Base-by-base conservation (phyloP, 2,113 vertebrate genomes). In the Carassius auratus region DNA sequence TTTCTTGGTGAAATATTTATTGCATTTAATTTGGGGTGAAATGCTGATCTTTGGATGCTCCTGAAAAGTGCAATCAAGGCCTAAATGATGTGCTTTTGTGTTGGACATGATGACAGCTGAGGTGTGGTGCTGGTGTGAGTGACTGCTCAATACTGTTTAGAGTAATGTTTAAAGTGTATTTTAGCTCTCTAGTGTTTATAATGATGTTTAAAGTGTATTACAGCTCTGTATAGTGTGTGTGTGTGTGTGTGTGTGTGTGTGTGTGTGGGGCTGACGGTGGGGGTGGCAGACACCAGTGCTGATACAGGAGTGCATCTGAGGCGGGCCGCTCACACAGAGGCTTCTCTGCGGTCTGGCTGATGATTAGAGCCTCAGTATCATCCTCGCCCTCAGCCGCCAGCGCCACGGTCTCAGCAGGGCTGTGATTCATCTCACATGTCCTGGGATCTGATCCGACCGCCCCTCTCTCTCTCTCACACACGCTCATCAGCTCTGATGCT, bases 241-340 rank as follows among this genome's bases (percentile, higher is more conserved):
- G 42, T 45, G 42, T 45, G 42, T 45, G 42, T 45, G 42, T 45
- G 42, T 45, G 42, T 45, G 86, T 75, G 89, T 45, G 62, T 81
- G 90, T 45, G 57, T 0, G 55, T 7, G 3, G 71, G 62, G 74
- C 92, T 94, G 94, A 88, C 90, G 92, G 80, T 84, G 91, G 93
- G 96, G 95, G 96, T 95, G 87, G 96, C 96, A 94, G 69, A 0
- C 77, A 89, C 91, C 89, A 78, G 33, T 98, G 97, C 93, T 96
- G 97, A 97, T 92, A 95, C 87, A 87, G 95, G 95, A 97, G 97
- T 98, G 97, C 96, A 98, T 97, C 96, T 98, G 97, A 98, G 96
- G 94, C 94, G 91, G 69, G 94, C 96, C 93, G 85, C 87, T 91
- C 89, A 83, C 66, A 89, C n/a, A 0, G 89, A 93, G 96, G 93